Base-by-base conservation (phyloP, 2,797 vertebrate species). In the Spizella passerina region DNA sequence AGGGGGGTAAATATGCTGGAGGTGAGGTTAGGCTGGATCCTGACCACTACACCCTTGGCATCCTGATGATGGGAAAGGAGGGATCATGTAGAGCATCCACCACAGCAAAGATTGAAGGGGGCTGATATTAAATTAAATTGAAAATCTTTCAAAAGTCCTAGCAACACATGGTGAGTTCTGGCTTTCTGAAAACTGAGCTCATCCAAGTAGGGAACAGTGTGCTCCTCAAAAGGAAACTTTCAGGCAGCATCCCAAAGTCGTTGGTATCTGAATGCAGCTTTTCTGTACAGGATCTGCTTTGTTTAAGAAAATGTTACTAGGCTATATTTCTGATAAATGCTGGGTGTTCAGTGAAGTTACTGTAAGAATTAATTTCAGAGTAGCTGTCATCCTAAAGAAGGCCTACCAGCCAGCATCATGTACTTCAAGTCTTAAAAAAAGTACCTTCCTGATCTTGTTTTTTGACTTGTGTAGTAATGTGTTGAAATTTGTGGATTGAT, bases 1-100 rank as follows among this genome's bases (percentile, higher is more conserved):
- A 46, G 8, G 16, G n/a, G 43, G 16, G 32, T 1, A 6, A n/a
- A 38, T 53, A 16, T 2, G 4, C 29, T 73, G 0, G 0, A 30
- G 36, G 12, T 19, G 5, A 46, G 34, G 4, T 73, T 80, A 70
- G 20, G 18, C 29, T 64, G 3, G 52, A 11, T 55, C 1, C 0
- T 55, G 32, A 55, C 17, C 1, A 2, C 56, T 19, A 16, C 4
- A 20, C 24, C 12, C 29, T 49, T 70, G 22, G 21, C 21, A 36
- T 53, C 41, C 52, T 70, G 32, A 20, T 53, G 26, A 36, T 36
- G 10, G n/a, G n/a, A 47, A 68, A 63, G 38, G 21, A 82, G 20
- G 9, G 16, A 24, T 73, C 4, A 1, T 15, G 6, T 20, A 29
- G 61, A 56, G 17, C 24, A 52, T 72, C 20, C 4, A 8, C 20